Evolutionary conservation across 2,797 vertebrate genomes (phyloP).

Genomic region (Selene dorsalis): DNA sequence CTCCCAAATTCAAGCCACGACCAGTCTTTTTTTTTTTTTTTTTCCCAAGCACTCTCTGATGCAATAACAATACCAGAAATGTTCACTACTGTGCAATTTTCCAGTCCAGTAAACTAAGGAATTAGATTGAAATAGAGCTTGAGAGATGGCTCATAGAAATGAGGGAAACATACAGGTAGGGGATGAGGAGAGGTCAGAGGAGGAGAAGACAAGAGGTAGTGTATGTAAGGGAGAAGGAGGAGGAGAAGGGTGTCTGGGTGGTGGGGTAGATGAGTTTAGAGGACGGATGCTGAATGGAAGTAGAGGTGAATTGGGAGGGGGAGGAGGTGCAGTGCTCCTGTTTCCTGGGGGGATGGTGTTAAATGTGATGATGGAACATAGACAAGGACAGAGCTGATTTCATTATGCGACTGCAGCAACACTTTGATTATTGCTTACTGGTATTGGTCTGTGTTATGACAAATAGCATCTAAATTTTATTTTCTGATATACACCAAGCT

Average conservation of each 20-base stretch:
- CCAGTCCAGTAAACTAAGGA: constrained; percentile 32
- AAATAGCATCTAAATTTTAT: not conserved
- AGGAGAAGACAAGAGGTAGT: constrained; percentile 21
- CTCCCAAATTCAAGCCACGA: constrained; percentile 25
- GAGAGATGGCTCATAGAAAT: constrained; percentile 21
- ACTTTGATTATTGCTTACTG: constrained; percentile 26
- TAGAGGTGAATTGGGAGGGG: constrained; percentile 49
- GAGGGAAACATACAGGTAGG: constrained; percentile 33
- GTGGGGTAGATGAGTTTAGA: constrained; percentile 61
- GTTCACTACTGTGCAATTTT: constrained; percentile 52
- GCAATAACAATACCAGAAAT: constrained; percentile 59
- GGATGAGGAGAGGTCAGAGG: constrained; percentile 19
- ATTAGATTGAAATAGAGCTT: constrained; percentile 53
- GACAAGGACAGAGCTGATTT: constrained; percentile 65
- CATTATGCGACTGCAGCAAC: constrained; percentile 41
- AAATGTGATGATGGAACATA: constrained; percentile 60
- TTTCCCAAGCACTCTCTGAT: constrained; percentile 52
- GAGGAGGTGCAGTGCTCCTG: constrained; percentile 51
- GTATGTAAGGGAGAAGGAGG: constrained; percentile 23
- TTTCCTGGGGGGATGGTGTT: constrained; percentile 74
- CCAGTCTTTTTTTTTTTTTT: not conserved
- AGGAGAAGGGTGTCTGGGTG: constrained; percentile 39
- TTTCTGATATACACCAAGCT: too few species aligned
- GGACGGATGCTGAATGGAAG: constrained; percentile 66
- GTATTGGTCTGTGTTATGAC: not conserved